Evolutionary conservation across 2,113 vertebrate genomes (phyloP).

Genomic region (Terrapene triunguis): DNA sequence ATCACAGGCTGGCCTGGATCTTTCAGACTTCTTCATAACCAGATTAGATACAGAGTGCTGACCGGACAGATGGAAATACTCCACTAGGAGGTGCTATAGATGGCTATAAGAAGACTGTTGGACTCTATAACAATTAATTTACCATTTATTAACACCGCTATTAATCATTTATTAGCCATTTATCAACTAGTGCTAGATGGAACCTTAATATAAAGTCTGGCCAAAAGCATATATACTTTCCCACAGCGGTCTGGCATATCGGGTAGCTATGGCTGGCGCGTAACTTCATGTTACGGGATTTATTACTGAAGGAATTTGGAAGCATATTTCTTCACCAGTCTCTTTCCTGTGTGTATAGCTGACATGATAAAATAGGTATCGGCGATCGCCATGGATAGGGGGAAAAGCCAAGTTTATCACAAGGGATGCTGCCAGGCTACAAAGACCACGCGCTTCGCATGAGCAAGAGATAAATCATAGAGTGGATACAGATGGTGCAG

Average conservation of each 20-base stretch:
- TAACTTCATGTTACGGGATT: accelerated
- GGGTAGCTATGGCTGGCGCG: accelerated
- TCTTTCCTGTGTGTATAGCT: not conserved
- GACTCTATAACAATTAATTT: conserved; percentile 20
- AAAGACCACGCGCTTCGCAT: not conserved
- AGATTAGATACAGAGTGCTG: not conserved
- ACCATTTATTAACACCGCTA: conserved; percentile 18
- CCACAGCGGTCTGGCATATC: not conserved
- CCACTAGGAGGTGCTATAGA: not conserved
- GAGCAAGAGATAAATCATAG: not conserved
- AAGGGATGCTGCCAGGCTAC: conserved; percentile 19
- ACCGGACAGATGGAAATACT: not conserved
- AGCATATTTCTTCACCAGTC: not conserved
- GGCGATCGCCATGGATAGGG: not conserved
- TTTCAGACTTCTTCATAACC: not conserved
- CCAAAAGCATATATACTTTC: not conserved
- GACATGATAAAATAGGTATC: not conserved
- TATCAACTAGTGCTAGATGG: not conserved
- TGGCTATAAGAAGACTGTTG: not conserved
- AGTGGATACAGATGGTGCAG: not conserved
- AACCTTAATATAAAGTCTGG: conserved; percentile 9
- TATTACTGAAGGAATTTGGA: not conserved
- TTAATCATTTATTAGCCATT: conserved; percentile 47
- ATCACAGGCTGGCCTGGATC: not conserved
- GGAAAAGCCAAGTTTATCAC: not conserved